Evolutionary conservation across 2,888 invertebrate genomes (phyloP).

Genomic region (Allacma fusca): DNA sequence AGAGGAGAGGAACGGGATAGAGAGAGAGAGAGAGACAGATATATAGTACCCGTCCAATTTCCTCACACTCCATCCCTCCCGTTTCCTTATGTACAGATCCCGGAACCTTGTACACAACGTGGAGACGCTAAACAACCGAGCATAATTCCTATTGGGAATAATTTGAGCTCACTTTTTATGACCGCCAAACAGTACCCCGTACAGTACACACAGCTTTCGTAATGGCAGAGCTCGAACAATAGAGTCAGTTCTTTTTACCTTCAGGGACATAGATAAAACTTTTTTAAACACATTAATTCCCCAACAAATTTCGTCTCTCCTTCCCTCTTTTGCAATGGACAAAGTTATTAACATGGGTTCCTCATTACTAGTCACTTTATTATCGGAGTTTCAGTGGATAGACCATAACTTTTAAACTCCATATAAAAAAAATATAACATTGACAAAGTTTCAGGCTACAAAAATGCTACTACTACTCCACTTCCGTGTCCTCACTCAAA

Average conservation of each 20-base stretch:
- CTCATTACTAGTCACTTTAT: constrained; percentile 8
- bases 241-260: background rate
- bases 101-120: background rate
- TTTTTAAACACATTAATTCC: constrained; percentile 6
- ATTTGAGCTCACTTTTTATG: constrained; percentile 12
- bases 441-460: too few species aligned
- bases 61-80: too few species aligned
- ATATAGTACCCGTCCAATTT: too few species aligned
- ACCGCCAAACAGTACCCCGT: background rate
- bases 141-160: constrained; percentile 2
- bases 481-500: too few species aligned
- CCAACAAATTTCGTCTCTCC: too few species aligned
- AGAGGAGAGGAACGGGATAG: too few species aligned
- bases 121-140: background rate
- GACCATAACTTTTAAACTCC: too few species aligned
- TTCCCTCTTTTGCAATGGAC: background rate
- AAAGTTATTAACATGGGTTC: background rate
- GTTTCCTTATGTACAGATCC: too few species aligned
- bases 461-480: too few species aligned
- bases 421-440: too few species aligned
- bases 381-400: background rate
- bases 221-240: background rate
- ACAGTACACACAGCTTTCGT: background rate
- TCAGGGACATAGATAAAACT: background rate
- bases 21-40: too few species aligned